These are phyloP conservation scores for Eupithecia exiguata DNA, from an alignment of 2,888 invertebrate genomes.

Conservation along the genomic window DNA sequence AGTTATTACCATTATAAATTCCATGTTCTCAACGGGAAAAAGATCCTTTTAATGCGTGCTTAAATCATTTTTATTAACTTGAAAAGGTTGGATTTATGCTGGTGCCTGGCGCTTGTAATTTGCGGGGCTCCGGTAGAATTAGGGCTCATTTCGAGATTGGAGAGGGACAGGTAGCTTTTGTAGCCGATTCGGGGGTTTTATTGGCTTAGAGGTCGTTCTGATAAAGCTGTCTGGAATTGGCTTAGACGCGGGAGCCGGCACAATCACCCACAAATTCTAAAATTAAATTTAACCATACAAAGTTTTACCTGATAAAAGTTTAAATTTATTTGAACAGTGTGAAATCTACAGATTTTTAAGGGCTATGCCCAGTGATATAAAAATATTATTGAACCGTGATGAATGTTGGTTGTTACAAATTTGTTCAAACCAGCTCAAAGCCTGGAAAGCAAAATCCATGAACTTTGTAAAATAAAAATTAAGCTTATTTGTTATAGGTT, in stretches of 20 bases:
- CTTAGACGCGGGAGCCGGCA: background rate
- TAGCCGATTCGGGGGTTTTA: slow-evolving; percentile 20
- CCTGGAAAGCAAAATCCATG: background rate
- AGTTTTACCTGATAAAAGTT: background rate
- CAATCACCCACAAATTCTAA: background rate
- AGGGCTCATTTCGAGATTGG: slow-evolving; percentile 46
- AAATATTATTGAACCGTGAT: no score
- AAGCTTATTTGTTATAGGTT: background rate
- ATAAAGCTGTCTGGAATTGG: slow-evolving; percentile 8
- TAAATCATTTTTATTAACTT: slow-evolving; percentile 82
- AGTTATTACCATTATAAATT: slow-evolving; percentile 76
- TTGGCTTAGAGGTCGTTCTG: slow-evolving; percentile 12
- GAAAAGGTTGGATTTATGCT: slow-evolving; percentile 78
- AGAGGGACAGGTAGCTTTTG: slow-evolving; percentile 31
- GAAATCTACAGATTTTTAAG: background rate
- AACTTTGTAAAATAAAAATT: background rate
- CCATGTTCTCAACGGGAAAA: slow-evolving; percentile 67
- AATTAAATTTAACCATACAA: background rate
- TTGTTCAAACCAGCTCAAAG: background rate
- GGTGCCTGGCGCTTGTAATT: slow-evolving; percentile 68
- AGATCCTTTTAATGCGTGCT: slow-evolving; percentile 77
- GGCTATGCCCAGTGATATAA: no score
- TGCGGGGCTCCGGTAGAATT: slow-evolving; percentile 62
- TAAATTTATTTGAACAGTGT: background rate
- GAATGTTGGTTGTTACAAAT: background rate